Conservation (phyloP, 2,113 vertebrate species). For the Halcyon malimbica region DNA sequence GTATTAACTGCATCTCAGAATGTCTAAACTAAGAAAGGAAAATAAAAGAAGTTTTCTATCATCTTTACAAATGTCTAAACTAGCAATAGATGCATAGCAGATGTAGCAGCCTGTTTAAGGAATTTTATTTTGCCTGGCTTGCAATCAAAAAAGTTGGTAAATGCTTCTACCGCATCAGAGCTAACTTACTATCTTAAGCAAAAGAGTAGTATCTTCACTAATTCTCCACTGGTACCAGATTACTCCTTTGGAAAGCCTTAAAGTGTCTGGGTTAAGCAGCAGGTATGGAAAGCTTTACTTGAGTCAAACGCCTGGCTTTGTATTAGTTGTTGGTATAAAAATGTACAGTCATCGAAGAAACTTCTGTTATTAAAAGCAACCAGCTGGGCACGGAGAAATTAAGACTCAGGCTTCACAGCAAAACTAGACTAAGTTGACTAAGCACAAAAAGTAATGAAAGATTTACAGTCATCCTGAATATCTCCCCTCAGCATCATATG, state of each 20-base stretch:
- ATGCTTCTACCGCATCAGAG: neutral
- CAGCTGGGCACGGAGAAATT: neutral
- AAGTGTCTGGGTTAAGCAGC: fast-evolving
- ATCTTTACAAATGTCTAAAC: neutral
- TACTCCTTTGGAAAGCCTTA: neutral
- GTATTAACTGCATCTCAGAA: neutral
- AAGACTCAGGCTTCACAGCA: neutral
- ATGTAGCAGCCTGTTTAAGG: neutral
- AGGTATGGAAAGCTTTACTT: neutral
- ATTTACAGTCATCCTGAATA: neutral
- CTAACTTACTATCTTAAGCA: neutral
- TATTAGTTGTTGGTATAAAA: neutral
- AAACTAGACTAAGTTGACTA: neutral
- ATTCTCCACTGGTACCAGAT: neutral
- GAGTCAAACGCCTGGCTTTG: neutral
- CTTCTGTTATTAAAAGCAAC: neutral
- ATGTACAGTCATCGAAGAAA: neutral
- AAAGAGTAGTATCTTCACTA: neutral
- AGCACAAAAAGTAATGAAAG: neutral
- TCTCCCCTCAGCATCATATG: neutral
- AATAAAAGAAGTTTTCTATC: neutral
- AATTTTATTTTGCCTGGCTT: neutral
- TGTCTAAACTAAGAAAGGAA: neutral
- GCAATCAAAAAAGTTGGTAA: neutral
- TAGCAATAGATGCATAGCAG: neutral